Conservation (phyloP, 2,888 invertebrate genomes). For the Oscheius myriophilus region DNA sequence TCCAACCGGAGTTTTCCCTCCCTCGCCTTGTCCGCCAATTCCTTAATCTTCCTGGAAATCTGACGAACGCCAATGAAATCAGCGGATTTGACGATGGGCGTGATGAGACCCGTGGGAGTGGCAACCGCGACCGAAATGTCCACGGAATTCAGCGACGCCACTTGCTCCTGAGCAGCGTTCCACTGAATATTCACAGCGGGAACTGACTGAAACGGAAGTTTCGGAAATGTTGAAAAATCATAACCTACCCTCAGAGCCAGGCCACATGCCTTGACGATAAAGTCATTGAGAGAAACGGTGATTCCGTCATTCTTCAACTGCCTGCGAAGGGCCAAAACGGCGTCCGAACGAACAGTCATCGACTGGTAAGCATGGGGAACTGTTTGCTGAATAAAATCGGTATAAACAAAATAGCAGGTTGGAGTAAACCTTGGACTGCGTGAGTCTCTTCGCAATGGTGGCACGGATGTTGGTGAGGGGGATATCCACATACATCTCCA, state of each 20-base stretch:
- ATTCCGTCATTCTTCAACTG: constrained; percentile 70
- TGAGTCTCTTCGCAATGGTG: constrained; percentile 78
- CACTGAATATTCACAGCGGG: constrained; percentile 48
- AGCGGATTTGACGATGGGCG: constrained; percentile 85
- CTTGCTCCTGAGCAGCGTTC: constrained; percentile 33
- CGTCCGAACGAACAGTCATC: constrained; percentile 75
- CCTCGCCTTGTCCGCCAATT: constrained; percentile 54
- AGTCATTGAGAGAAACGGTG: constrained; percentile 78
- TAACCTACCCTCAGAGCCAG: constrained; percentile 74
- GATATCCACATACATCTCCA: constrained; percentile 74
- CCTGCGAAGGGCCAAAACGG: constrained; percentile 74
- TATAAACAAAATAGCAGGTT: constrained; percentile 1
- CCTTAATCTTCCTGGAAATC: constrained; percentile 71
- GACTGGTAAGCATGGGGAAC: constrained; percentile 79
- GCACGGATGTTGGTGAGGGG: constrained; percentile 77
- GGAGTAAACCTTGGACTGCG: constrained; percentile 77
- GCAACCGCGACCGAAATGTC: constrained; percentile 96
- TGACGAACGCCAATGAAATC: constrained; percentile 75
- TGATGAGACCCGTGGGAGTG: constrained; percentile 88
- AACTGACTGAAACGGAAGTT: constrained; percentile 70
- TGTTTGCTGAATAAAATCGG: constrained; percentile 73
- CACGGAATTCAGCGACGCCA: constrained; percentile 74
- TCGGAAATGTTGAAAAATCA: not conserved
- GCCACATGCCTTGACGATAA: constrained; percentile 78
- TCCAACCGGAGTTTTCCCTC: constrained; percentile 77